Conservation (phyloP, 2,888 invertebrate genomes). For the Yponomeuta malinellus region DNA sequence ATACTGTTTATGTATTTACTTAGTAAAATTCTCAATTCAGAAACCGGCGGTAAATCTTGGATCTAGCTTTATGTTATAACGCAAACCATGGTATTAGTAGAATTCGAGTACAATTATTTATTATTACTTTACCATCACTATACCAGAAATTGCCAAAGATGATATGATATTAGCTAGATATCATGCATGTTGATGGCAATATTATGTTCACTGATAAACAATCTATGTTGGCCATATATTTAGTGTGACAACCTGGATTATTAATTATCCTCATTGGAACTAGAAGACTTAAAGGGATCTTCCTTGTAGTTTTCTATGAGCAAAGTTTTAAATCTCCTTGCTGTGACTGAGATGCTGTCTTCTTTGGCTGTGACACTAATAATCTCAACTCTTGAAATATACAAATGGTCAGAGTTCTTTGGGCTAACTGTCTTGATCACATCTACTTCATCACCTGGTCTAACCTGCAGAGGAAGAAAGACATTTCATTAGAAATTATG, state of each 20-base stretch:
- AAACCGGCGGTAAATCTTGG: no score
- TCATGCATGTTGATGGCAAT: no score
- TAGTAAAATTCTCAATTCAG: no score
- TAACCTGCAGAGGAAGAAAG: conserved; percentile 63
- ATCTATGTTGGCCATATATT: no score
- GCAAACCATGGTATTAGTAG: no score
- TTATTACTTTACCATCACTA: not conserved
- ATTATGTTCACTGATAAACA: no score
- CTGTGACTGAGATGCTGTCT: conserved; percentile 75
- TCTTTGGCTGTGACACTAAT: conserved; percentile 69
- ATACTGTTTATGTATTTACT: no score
- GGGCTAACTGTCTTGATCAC: conserved; percentile 80
- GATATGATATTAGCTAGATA: no score
- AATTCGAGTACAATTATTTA: no score
- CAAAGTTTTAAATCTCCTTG: conserved; percentile 81
- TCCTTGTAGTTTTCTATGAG: conserved; percentile 83
- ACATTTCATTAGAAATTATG: conserved; percentile 14
- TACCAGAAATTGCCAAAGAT: not conserved
- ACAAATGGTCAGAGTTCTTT: conserved; percentile 80
- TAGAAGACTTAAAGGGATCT: conserved; percentile 61
- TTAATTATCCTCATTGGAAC: conserved; percentile 28
- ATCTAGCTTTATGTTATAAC: no score
- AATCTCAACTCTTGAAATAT: conserved; percentile 82
- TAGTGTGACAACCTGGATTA: no score
- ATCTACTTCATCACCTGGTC: conserved; percentile 85